A percentile compares a stretch with the other conserved stretches of the same genome.
phyloP scores from a whole-genome alignment of 1,140 invertebrate species.

The Hesperophylax magnus region DNA sequence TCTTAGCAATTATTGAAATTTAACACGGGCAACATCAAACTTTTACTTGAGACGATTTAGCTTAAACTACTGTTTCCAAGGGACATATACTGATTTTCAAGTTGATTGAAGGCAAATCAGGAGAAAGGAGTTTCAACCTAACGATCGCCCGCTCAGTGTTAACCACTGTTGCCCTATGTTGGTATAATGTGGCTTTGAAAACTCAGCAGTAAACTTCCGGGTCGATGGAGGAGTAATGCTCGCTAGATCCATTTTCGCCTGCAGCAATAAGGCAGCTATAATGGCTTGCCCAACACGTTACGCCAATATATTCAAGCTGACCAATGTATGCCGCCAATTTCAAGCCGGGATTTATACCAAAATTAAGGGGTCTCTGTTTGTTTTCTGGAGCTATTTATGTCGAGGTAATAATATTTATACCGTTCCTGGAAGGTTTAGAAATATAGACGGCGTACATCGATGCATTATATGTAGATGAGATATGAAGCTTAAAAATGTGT shows the following conservation, averaged over 20 bases:
- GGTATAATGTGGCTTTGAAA: constrained; percentile 20
- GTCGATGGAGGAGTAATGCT: background rate
- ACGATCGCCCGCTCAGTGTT: background rate
- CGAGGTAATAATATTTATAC: no score
- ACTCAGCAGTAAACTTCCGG: background rate
- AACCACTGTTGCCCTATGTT: background rate
- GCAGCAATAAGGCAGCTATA: background rate
- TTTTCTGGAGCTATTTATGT: no score
- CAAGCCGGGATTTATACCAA: background rate
- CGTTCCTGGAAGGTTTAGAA: no score
- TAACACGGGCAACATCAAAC: background rate
- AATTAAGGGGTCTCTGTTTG: no score
- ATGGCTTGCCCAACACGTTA: background rate
- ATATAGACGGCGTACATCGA: no score
- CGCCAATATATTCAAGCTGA: background rate
- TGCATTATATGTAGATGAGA: no score
- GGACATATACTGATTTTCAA: background rate
- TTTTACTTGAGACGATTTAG: background rate
- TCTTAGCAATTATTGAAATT: background rate
- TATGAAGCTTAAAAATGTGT: no score
- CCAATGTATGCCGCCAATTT: background rate
- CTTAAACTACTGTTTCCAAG: background rate
- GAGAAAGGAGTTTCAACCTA: background rate
- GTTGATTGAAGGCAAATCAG: background rate
- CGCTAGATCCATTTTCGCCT: background rate